phyloP scores from a whole-genome alignment of 2,113 vertebrate genomes.

The Dasyurus viverrinus region DNA sequence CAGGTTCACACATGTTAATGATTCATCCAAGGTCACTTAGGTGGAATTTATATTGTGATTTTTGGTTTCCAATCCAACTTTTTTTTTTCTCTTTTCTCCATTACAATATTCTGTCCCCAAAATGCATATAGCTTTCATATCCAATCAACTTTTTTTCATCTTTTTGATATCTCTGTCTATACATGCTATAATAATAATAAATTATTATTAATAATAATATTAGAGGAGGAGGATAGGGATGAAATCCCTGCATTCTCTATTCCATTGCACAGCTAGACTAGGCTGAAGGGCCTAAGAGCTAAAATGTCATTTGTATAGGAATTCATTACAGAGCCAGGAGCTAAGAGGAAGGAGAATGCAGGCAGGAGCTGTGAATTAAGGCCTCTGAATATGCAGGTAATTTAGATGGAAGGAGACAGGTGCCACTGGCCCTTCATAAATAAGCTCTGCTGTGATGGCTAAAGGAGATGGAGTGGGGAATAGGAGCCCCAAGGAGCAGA shows the following conservation, averaged over 20 bases:
- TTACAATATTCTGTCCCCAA: background rate
- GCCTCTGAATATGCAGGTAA: constrained; percentile 25
- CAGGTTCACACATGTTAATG: background rate
- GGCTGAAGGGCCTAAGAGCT: background rate
- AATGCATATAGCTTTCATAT: background rate
- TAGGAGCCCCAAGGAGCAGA: background rate
- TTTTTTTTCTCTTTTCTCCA: background rate
- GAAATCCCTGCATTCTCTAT: background rate
- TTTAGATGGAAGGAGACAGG: constrained; percentile 52
- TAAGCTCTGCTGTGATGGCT: background rate
- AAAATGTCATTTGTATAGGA: fast-evolving
- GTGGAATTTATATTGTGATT: background rate
- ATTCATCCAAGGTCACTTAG: background rate
- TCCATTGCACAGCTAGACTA: fast-evolving
- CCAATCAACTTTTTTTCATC: background rate
- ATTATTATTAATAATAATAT: no score
- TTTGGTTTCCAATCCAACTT: background rate
- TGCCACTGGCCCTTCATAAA: constrained; percentile 30
- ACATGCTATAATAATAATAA: background rate
- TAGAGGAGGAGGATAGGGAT: background rate
- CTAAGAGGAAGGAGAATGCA: background rate
- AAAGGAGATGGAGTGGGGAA: background rate
- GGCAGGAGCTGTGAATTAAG: background rate
- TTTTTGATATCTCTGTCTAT: background rate
- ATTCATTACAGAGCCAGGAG: background rate